Evolutionary conservation across 2,113 vertebrate species (phyloP).

Genomic region (Entelurus aequoreus): DNA sequence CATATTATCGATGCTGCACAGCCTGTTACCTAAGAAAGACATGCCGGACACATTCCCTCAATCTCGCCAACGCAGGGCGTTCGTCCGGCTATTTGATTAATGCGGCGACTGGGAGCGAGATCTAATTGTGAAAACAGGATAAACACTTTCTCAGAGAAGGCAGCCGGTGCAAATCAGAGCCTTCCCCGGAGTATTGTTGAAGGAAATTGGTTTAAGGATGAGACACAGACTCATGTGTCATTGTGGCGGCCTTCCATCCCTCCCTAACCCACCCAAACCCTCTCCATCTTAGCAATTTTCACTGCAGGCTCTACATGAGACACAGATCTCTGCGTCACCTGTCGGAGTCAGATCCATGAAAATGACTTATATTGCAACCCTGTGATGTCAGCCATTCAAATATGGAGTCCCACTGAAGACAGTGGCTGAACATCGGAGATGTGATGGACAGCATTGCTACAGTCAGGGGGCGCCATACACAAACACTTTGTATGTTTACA

Average conservation of each 20-base stretch:
- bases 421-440: conserved; percentile 52
- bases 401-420: conserved; percentile 46
- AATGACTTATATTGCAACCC: conserved; percentile 66
- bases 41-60: conserved; percentile 39
- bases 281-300: conserved; percentile 26
- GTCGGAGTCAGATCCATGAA: conserved; percentile 56
- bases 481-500: too few relatives aligned
- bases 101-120: conserved; percentile 54
- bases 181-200: conserved; percentile 53
- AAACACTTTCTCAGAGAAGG: conserved; percentile 61
- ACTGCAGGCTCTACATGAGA: conserved; percentile 13
- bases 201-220: conserved; percentile 68
- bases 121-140: conserved; percentile 71
- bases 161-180: conserved; percentile 62
- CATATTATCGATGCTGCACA: conserved; percentile 27
- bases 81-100: conserved; percentile 61
- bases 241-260: conserved; percentile 34
- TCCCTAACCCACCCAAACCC: conserved; percentile 24
- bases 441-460: conserved; percentile 51
- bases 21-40: conserved; percentile 32
- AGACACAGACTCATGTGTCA: conserved; percentile 53
- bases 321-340: conserved; percentile 17
- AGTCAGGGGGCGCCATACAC: not conserved
- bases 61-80: conserved; percentile 42
- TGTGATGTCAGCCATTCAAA: conserved; percentile 65